Evolutionary conservation across 1,140 invertebrate genomes (phyloP).

Genomic region (Solen grandis): DNA sequence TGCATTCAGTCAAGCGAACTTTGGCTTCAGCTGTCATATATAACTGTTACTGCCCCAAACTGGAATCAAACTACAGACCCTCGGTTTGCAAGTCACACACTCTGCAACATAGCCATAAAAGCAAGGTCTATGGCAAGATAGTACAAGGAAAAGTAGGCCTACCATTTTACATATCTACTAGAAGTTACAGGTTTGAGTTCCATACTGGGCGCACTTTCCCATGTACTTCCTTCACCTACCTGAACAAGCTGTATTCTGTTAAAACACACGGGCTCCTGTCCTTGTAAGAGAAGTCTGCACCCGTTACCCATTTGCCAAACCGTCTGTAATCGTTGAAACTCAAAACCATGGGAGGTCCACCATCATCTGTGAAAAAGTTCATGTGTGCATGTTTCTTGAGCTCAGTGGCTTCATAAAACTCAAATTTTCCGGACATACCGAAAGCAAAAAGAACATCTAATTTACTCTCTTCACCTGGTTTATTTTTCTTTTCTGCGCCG

Average conservation of each 20-base stretch:
- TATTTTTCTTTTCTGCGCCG: neutral
- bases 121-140: too few species aligned
- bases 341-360: conserved; percentile 71
- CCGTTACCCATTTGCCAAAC: conserved; percentile 79
- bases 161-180: too few species aligned
- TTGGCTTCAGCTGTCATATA: too few species aligned
- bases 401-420: conserved; percentile 69
- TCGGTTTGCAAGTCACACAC: too few species aligned
- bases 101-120: too few species aligned
- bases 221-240: too few species aligned
- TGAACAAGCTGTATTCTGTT: conserved; percentile 77
- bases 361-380: conserved; percentile 71
- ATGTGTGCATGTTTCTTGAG: conserved; percentile 80
- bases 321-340: conserved; percentile 80
- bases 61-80: too few species aligned
- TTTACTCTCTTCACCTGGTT: conserved; percentile 23
- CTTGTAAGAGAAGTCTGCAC: conserved; percentile 69
- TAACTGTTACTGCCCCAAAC: too few species aligned
- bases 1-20: too few species aligned
- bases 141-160: too few species aligned
- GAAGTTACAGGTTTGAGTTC: too few species aligned
- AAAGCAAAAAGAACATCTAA: conserved; percentile 78
- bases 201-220: too few species aligned
- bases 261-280: conserved; percentile 80
- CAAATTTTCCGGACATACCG: conserved; percentile 80